A percentile compares a stretch with the other conserved stretches of the same genome.
Conservation (phyloP, 2,888 invertebrate species). For the Agrotis clavis region DNA sequence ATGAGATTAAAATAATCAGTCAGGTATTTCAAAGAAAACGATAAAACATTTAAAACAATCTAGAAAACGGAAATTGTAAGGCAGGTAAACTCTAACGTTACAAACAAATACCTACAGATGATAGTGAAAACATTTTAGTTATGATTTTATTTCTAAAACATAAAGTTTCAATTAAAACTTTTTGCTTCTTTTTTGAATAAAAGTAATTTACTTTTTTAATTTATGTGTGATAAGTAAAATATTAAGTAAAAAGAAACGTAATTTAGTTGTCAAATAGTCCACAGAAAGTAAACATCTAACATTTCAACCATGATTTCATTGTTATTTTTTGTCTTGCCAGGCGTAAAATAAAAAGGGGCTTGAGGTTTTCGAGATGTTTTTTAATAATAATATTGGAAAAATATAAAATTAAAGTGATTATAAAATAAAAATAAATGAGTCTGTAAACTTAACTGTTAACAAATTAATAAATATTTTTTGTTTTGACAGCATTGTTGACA, state of each 20-base stretch:
- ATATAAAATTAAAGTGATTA: no score
- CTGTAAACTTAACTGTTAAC: no score
- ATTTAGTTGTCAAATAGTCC: slow-evolving; percentile 57
- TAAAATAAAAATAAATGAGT: no score
- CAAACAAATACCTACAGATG: neutral
- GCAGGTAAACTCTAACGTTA: no score
- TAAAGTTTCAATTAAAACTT: fast-evolving
- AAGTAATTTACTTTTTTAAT: neutral
- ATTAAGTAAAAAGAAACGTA: slow-evolving; percentile 53
- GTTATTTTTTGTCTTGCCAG: slow-evolving; percentile 22
- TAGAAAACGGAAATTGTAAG: neutral
- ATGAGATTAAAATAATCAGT: neutral
- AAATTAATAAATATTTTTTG: no score
- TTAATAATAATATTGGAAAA: no score
- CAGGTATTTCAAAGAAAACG: neutral
- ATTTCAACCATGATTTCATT: slow-evolving; percentile 40
- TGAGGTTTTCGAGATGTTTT: neutral
- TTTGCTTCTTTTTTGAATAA: neutral
- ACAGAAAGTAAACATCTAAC: slow-evolving; percentile 64
- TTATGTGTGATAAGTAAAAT: neutral
- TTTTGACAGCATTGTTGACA: no score
- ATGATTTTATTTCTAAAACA: no score
- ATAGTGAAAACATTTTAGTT: neutral
- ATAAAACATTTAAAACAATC: neutral
- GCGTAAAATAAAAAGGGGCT: slow-evolving; percentile 4